phyloP scores from a whole-genome alignment of 2,888 invertebrate genomes.

The Platycnemis pennipes region DNA sequence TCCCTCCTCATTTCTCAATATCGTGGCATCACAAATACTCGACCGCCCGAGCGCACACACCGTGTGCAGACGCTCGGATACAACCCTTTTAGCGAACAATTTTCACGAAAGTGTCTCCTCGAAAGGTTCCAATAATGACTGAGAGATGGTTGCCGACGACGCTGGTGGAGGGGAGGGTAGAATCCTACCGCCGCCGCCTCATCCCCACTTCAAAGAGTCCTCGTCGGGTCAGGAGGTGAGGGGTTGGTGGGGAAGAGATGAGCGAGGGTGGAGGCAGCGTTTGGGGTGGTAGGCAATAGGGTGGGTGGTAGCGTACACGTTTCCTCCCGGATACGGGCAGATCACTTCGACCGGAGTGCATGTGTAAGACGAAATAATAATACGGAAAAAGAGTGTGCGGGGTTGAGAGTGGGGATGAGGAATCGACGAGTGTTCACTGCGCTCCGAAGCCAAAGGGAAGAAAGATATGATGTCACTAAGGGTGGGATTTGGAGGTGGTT shows the following conservation, averaged over 20 bases:
- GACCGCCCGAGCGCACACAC: background rate
- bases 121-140: constrained; percentile 16
- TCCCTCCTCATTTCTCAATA: constrained; percentile 3
- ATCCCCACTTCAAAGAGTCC: constrained; percentile 14
- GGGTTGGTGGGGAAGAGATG: background rate
- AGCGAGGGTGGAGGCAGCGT: background rate
- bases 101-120: constrained; percentile 15
- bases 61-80: background rate
- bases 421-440: background rate
- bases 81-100: background rate
- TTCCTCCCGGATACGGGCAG: constrained; percentile 5
- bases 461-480: too few species aligned
- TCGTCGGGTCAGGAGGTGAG: background rate
- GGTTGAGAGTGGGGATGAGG: background rate
- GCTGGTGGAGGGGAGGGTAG: background rate
- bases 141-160: background rate
- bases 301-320: background rate
- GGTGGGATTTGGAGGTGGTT: too few species aligned
- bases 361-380: background rate
- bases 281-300: background rate
- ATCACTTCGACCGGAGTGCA: background rate
- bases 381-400: background rate
- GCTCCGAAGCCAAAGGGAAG: background rate
- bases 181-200: background rate
- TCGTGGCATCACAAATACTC: background rate